Evolutionary conservation across 2,888 invertebrate genomes (phyloP), one percentile per base, ranked within the genome.

Genomic region (Sepiola atlantica): DNA sequence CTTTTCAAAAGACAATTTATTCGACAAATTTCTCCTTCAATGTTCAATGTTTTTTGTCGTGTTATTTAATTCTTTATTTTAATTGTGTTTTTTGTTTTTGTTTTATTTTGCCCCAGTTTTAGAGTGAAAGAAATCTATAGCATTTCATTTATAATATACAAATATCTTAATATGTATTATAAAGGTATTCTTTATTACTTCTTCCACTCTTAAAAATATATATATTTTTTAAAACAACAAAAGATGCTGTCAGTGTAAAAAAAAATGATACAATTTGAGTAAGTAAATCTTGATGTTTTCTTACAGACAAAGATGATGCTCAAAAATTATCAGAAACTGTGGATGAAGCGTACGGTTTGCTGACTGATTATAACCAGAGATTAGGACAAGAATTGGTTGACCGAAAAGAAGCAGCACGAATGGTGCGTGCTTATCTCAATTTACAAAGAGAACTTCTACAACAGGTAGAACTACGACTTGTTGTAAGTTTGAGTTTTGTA

Each of bases 361-460:
- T 99, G 93, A 98, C 98, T 35, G 98, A 99, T 94, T 99, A 99
- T 97, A 99, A 99, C 97, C 98, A 98, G 95, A 98, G 99, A 96
- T 98, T 99, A 28, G 98, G 98, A 21, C 98, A 98, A 45, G 99
- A 99, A 97, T 98, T 99, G 98, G 99, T 99, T 96, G 98, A 99
- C 96, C 98, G 99, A 95, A 98, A 98, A 96, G 98, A 98, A 96
- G 98, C 99, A 61, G 98, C 99, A 0, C 98, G 98, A 95, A 99
- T 99, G 98, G 97, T 99, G 96, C 98, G 98, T 94, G 99, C 96
- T 92, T 99, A 98, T 97, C 98, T 99, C 94, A 98, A 98, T 95
- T 98, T 98, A 92, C 99, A 99, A 97, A 98, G 98, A 96, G 98
- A 99, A 97, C 97, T 99, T 61, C 98, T 99, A 28, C 98, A 98